Percentiles rank a stretch among this genome's conserved stretches.
These are phyloP conservation scores for Aradus depressus DNA, from an alignment of 2,888 invertebrate species.

Conservation along the genomic window DNA sequence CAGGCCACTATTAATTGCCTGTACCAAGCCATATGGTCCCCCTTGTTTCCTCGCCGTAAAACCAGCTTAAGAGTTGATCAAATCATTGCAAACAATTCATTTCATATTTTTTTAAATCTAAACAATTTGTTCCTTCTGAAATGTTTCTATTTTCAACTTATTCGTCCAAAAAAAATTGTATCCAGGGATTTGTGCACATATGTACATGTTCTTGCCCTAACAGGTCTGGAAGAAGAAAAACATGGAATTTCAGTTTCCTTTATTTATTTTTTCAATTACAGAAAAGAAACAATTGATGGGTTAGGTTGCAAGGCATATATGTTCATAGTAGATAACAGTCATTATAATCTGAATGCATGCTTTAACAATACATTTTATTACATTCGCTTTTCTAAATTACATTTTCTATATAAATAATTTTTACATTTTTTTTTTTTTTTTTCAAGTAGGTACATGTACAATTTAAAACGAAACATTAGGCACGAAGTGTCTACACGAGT, in stretches of 20 bases:
- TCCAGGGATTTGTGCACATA: too few species aligned
- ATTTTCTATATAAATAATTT: neutral
- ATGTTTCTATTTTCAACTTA: too few species aligned
- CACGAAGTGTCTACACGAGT: constrained; percentile 14
- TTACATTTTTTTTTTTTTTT: constrained; percentile 4
- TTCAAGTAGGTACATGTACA: constrained; percentile 9
- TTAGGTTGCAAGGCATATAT: neutral
- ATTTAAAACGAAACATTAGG: constrained; percentile 10
- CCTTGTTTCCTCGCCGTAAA: too few species aligned
- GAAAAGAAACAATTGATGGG: constrained; percentile 9
- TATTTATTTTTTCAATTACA: constrained; percentile 17
- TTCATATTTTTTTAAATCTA: too few species aligned
- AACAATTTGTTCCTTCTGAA: too few species aligned
- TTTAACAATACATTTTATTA: constrained; percentile 23
- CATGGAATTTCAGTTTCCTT: neutral
- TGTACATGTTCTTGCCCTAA: too few species aligned
- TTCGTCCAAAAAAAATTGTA: too few species aligned
- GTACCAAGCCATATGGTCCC: too few species aligned
- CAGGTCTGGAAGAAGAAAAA: neutral
- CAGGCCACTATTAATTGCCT: too few species aligned
- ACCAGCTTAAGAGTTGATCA: too few species aligned
- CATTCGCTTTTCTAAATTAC: constrained; percentile 14
- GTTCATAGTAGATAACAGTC: constrained; percentile 23
- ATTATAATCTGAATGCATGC: constrained; percentile 20
- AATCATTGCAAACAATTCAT: too few species aligned